These are phyloP conservation scores for Cheilosia vulpina DNA, from an alignment of 2,888 invertebrate genomes.

Conservation along the genomic window DNA sequence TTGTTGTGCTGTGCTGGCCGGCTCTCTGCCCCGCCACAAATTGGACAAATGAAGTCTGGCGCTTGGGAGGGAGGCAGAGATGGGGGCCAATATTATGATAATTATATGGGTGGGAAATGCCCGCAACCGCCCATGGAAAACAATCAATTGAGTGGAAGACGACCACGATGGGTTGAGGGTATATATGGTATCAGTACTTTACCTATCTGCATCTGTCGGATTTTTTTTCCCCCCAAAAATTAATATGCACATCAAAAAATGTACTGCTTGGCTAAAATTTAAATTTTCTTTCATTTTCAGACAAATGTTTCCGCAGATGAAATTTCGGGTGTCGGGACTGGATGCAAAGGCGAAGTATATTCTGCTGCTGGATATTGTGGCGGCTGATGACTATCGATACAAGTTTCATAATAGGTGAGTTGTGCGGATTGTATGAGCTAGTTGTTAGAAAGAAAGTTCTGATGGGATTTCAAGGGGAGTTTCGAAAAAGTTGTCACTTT, in stretches of 20 bases:
- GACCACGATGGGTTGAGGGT: slow-evolving; percentile 21
- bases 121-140: slow-evolving; percentile 75
- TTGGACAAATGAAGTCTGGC: slow-evolving; percentile 78
- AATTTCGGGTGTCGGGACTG: slow-evolving; percentile 98
- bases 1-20: slow-evolving; percentile 62
- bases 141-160: slow-evolving; percentile 66
- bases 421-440: neutral
- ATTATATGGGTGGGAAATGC: slow-evolving; percentile 75
- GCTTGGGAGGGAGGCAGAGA: slow-evolving; percentile 43
- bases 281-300: slow-evolving; percentile 86
- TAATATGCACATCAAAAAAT: neutral
- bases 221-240: neutral
- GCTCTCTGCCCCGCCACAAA: slow-evolving; percentile 67
- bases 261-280: neutral
- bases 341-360: slow-evolving; percentile 99
- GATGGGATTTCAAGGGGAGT: no score
- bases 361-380: slow-evolving; percentile 98
- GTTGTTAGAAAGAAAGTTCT: no score
- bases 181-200: slow-evolving; percentile 2
- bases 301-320: slow-evolving; percentile 99
- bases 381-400: slow-evolving; percentile 99
- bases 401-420: slow-evolving; percentile 97
- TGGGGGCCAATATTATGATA: slow-evolving; percentile 73
- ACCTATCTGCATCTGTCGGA: neutral
- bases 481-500: no score